Evolutionary conservation across 2,113 vertebrate species (phyloP).

Genomic region (Isurus oxyrinchus): DNA sequence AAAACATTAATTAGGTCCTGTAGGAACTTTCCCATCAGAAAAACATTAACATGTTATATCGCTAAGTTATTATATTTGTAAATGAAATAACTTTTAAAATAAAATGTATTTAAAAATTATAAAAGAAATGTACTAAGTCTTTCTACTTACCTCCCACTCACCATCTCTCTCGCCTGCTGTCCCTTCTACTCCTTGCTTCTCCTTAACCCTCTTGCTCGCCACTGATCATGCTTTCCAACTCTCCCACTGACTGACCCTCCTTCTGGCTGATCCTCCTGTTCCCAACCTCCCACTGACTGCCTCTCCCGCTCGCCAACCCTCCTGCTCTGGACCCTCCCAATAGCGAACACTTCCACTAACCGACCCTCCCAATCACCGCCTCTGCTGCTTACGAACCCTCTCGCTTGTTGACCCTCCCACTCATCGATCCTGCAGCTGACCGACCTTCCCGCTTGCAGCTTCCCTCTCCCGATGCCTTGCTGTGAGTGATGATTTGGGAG

Average conservation of each 20-base stretch:
- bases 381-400: too few species aligned
- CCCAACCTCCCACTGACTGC: too few species aligned
- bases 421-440: background rate
- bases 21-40: background rate
- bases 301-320: background rate
- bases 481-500: background rate
- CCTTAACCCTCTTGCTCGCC: background rate
- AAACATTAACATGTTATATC: background rate
- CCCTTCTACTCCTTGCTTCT: background rate
- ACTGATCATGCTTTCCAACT: background rate
- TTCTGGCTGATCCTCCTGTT: background rate
- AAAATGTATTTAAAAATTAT: background rate
- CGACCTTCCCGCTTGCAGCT: background rate
- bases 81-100: background rate
- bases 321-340: background rate
- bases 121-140: background rate
- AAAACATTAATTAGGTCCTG: background rate
- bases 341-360: background rate
- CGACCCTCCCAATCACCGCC: background rate
- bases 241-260: background rate
- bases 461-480: background rate
- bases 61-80: background rate
- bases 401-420: too few species aligned
- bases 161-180: too few species aligned
- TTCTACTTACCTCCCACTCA: background rate